phyloP scores from a whole-genome alignment of 2,888 invertebrate genomes.

The Hyalella azteca region DNA sequence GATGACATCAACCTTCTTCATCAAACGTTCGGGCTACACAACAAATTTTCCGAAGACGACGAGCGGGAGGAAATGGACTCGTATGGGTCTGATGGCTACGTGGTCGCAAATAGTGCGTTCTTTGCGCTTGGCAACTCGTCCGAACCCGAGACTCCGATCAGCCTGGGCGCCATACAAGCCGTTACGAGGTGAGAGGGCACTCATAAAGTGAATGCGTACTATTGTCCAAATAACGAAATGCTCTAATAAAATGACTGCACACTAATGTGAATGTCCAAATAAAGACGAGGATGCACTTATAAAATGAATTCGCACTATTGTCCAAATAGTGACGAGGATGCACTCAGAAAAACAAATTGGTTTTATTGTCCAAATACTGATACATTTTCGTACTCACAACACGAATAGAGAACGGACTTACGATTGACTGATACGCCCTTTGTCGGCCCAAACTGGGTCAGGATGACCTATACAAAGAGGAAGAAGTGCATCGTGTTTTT shows the following conservation, averaged over 20 bases:
- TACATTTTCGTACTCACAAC: too few species aligned
- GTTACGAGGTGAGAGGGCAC: slow-evolving; percentile 29
- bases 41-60: neutral
- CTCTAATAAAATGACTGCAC: neutral
- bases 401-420: too few species aligned
- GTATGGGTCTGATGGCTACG: neutral
- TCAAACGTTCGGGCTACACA: neutral
- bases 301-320: neutral
- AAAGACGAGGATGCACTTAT: neutral
- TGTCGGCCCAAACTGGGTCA: neutral
- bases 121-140: neutral
- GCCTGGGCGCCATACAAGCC: slow-evolving; percentile 35
- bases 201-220: neutral
- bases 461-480: neutral
- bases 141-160: neutral
- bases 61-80: neutral
- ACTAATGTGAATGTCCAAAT: neutral
- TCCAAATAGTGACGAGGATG: neutral
- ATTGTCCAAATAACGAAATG: neutral
- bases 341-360: neutral
- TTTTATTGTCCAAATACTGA: neutral
- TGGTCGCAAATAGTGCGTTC: neutral
- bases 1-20: neutral
- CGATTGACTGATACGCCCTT: too few species aligned
- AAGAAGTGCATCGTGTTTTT: neutral